These are phyloP conservation scores for Papilio helenus DNA, from an alignment of 1,140 invertebrate species.

Conservation along the genomic window DNA sequence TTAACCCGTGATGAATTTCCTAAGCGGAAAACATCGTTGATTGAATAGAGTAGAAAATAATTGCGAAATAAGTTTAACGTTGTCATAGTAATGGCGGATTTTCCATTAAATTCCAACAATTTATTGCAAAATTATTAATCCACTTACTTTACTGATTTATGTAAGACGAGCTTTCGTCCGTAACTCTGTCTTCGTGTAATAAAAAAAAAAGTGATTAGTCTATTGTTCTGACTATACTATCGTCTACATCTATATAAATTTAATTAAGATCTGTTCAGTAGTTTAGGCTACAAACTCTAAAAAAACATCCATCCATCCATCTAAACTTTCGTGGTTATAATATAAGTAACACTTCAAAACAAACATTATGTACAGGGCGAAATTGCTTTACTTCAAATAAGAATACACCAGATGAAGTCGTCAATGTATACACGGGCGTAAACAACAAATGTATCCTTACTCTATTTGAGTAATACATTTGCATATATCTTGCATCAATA, in stretches of 20 bases:
- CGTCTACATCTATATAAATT: no score
- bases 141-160: no score
- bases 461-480: slow-evolving; percentile 45
- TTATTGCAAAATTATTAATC: no score
- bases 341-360: neutral
- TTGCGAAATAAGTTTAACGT: neutral
- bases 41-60: slow-evolving; percentile 1
- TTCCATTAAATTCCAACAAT: neutral
- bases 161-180: no score
- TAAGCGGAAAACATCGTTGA: neutral
- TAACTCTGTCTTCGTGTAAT: no score
- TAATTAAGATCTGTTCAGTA: no score
- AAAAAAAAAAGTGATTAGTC: no score
- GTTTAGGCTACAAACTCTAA: no score
- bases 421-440: slow-evolving; percentile 23
- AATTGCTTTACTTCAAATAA: neutral
- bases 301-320: no score
- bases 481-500: slow-evolving; percentile 55
- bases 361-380: neutral
- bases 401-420: slow-evolving; percentile 1
- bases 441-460: slow-evolving; percentile 23
- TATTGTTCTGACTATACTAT: no score
- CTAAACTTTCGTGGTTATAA: no score
- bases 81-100: neutral
- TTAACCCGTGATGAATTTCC: neutral